These are phyloP conservation scores for Andrena chrysosceles DNA, from an alignment of 2,888 invertebrate species.

Conservation along the genomic window DNA sequence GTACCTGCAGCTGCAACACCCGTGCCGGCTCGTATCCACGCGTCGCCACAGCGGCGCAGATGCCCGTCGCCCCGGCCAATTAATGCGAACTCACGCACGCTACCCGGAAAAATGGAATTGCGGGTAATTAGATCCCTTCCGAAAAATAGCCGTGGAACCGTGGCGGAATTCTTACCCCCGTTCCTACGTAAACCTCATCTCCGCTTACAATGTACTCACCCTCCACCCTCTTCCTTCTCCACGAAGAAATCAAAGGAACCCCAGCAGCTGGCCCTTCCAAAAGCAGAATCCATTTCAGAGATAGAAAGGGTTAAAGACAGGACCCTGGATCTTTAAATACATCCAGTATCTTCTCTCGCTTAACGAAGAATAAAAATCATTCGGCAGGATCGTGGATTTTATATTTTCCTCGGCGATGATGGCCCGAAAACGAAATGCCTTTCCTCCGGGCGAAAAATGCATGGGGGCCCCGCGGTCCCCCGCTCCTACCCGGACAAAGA, in stretches of 20 bases:
- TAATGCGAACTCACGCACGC: slow-evolving; percentile 72
- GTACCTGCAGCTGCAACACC: slow-evolving; percentile 77
- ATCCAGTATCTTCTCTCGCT: not conserved
- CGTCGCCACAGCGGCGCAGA: slow-evolving; percentile 64
- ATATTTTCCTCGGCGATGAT: not conserved
- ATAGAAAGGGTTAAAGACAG: no score
- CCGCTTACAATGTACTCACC: not conserved
- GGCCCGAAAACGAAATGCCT: slow-evolving; percentile 14
- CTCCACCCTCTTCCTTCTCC: not conserved
- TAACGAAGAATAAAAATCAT: not conserved
- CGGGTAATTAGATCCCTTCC: slow-evolving; percentile 63
- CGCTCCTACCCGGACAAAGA: slow-evolving; percentile 55
- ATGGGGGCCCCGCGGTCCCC: not conserved
- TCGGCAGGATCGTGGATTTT: no score
- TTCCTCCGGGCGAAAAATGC: slow-evolving; percentile 25
- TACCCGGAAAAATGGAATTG: slow-evolving; percentile 70
- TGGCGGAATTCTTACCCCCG: not conserved
- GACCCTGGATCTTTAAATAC: no score
- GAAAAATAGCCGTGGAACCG: slow-evolving; percentile 43
- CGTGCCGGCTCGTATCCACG: slow-evolving; percentile 58
- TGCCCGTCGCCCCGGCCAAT: slow-evolving; percentile 63
- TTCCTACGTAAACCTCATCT: slow-evolving; percentile 20
- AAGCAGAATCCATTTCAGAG: no score
- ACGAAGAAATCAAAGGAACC: not conserved
- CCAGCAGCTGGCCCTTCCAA: slow-evolving; percentile 23